Evolutionary conservation across 2,888 invertebrate genomes (phyloP).

Genomic region (Drosophila prolongata): DNA sequence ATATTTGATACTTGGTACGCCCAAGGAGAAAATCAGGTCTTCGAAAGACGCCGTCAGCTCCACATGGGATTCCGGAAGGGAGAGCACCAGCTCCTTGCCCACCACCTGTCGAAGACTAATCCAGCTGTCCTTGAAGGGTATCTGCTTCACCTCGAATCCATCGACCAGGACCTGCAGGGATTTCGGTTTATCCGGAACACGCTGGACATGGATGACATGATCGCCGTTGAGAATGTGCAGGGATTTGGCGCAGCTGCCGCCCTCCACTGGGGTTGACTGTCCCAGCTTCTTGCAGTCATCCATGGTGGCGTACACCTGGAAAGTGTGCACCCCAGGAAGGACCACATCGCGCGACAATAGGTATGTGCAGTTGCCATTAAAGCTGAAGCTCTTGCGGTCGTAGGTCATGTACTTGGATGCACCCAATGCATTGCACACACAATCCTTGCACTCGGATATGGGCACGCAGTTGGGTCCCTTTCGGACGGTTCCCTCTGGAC

Average conservation of each 20-base stretch:
- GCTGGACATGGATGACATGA: conserved; percentile 87
- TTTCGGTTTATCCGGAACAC: conserved; percentile 81
- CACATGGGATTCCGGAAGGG: conserved; percentile 89
- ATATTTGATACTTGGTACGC: conserved; percentile 90
- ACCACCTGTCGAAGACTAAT: conserved; percentile 86
- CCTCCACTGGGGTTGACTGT: conserved; percentile 51
- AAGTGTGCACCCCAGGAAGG: conserved; percentile 84
- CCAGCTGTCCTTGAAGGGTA: conserved; percentile 88
- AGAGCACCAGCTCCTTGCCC: conserved; percentile 87
- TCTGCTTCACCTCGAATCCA: conserved; percentile 79
- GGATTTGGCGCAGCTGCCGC: conserved; percentile 88
- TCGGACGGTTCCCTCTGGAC: conserved; percentile 90
- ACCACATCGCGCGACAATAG: conserved; percentile 89
- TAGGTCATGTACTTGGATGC: conserved; percentile 93
- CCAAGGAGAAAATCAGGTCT: conserved; percentile 86
- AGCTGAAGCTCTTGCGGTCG: conserved; percentile 91
- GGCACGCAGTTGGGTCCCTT: conserved; percentile 89
- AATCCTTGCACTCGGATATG: conserved; percentile 90
- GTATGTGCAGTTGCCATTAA: conserved; percentile 94
- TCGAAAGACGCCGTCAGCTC: conserved; percentile 86
- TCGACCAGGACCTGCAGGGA: conserved; percentile 80
- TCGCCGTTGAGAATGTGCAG: conserved; percentile 89
- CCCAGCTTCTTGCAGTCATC: conserved; percentile 87
- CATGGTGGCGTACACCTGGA: conserved; percentile 88
- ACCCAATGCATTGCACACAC: conserved; percentile 91